Evolutionary conservation across 2,888 invertebrate species (phyloP), one percentile per base, ranked within the genome.

Genomic region (Mythimna vitellina): DNA sequence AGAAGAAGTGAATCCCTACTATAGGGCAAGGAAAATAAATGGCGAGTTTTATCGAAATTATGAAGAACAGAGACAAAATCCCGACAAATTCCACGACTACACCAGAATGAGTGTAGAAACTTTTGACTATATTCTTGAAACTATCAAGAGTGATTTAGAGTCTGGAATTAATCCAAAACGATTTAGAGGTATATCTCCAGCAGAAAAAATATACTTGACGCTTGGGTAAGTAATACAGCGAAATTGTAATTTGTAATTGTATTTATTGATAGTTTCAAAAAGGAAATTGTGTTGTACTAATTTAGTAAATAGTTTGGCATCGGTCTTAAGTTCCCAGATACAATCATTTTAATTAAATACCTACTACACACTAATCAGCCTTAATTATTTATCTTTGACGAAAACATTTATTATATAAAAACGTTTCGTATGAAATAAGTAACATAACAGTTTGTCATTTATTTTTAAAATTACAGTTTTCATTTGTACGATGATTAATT

Each of bases 91-190:
- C 70, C 79, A 83, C 76, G 74, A 78, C 64, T 81, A 80, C 78
- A 81, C 81, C 63, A 81, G 80, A 78, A 82, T 81, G 81, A 77
- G 81, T 80, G 63, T 79, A 60, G 76, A 81, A 73, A 80, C 79
- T 65, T 78, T 83, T 75, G 83, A 81, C 65, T 81, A 80, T 78
- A 76, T 81, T 76, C 75, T 81, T 20, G 65, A 83, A 71, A 65
- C 67, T 73, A 76, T 78, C 69, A 78, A 56, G 56, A 29, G 72
- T 58, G 74, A 75, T 78, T 72, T 75, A 70, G 74, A 72, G 57
- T 73, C 75, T 56, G 56, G 29, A 56, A 56, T 56, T 56, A 56
- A 56, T 56, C 56, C 56, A 56, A 71, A 78, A 71, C 49, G 70
- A 42, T 72, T 57, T 72, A 73, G 70, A 73, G 70, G 73, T 73